These are phyloP conservation scores for Ectobius pallidus DNA, from an alignment of 2,888 invertebrate species.

Conservation along the genomic window DNA sequence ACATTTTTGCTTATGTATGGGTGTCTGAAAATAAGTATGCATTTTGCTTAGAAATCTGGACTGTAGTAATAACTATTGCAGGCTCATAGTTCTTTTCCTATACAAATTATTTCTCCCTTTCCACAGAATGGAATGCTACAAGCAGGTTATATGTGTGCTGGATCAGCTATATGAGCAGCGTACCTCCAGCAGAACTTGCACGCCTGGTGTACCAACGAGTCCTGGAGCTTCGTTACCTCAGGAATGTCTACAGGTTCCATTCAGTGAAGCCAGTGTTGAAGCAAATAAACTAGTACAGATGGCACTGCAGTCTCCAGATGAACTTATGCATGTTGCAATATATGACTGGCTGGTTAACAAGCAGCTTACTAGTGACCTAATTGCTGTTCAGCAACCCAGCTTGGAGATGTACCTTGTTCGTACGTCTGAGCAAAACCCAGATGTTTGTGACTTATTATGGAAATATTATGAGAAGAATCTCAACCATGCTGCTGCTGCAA, in stretches of 20 bases:
- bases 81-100: no score
- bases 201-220: neutral
- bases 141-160: constrained; percentile 80
- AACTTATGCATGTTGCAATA: constrained; percentile 86
- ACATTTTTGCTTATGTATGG: no score
- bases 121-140: constrained; percentile 84
- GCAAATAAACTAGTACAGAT: constrained; percentile 55
- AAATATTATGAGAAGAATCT: constrained; percentile 93
- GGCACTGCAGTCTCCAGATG: constrained; percentile 68
- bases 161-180: constrained; percentile 71
- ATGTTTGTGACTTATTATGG: constrained; percentile 87
- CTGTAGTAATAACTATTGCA: no score
- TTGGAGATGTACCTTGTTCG: constrained; percentile 75
- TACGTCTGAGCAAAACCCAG: constrained; percentile 59
- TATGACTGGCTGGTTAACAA: constrained; percentile 92
- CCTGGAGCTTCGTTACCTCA: neutral
- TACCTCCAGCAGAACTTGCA: constrained; percentile 54
- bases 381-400: constrained; percentile 69
- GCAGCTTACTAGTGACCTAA: constrained; percentile 72
- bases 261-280: neutral
- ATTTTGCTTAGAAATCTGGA: no score
- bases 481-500: constrained; percentile 91
- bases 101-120: no score
- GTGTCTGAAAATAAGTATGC: no score
- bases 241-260: neutral